phyloP scores from a whole-genome alignment of 2,113 vertebrate genomes.

The Corythoichthys haematopterus region DNA sequence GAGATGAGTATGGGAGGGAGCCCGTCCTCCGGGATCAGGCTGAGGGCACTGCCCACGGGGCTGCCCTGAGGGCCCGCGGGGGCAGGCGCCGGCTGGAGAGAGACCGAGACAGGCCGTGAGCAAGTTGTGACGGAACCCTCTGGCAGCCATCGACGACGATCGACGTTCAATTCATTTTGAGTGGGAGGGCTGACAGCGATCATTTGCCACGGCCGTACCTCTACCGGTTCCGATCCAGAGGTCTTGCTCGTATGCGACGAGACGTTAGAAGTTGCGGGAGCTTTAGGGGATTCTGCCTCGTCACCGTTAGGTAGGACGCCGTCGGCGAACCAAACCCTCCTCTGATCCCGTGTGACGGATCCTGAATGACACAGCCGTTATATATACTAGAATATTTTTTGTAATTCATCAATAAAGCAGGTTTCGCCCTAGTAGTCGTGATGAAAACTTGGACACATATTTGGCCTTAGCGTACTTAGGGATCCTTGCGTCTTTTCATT shows the following conservation, averaged over 20 bases:
- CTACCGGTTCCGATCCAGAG: slow-evolving; percentile 71
- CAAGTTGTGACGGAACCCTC: too few relatives aligned
- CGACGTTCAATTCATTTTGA: too few relatives aligned
- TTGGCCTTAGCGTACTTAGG: too few relatives aligned
- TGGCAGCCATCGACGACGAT: too few relatives aligned
- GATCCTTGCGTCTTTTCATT: too few relatives aligned
- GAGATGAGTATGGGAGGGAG: slow-evolving; percentile 99
- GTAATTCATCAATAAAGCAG: too few relatives aligned
- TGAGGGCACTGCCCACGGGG: slow-evolving; percentile 93
- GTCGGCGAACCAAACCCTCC: slow-evolving; percentile 95
- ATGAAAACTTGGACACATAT: too few relatives aligned
- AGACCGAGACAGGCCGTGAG: slow-evolving; percentile 14
- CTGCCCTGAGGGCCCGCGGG: slow-evolving; percentile 81
- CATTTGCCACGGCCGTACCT: slow-evolving; percentile 63
- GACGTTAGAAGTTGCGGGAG: slow-evolving; percentile 65
- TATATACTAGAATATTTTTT: too few relatives aligned
- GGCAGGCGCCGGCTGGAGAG: slow-evolving; percentile 70
- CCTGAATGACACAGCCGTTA: slow-evolving; percentile 34
- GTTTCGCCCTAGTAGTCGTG: too few relatives aligned
- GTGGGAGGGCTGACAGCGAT: too few relatives aligned
- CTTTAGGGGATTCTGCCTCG: slow-evolving; percentile 84
- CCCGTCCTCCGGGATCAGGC: slow-evolving; percentile 95
- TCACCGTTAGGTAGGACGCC: slow-evolving; percentile 94
- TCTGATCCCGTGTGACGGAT: slow-evolving; percentile 82
- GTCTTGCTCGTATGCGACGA: slow-evolving; percentile 79